Evolutionary conservation across 53 echinoderm and acorn worm species (phyloP).

Genomic region (Astropecten irregularis): DNA sequence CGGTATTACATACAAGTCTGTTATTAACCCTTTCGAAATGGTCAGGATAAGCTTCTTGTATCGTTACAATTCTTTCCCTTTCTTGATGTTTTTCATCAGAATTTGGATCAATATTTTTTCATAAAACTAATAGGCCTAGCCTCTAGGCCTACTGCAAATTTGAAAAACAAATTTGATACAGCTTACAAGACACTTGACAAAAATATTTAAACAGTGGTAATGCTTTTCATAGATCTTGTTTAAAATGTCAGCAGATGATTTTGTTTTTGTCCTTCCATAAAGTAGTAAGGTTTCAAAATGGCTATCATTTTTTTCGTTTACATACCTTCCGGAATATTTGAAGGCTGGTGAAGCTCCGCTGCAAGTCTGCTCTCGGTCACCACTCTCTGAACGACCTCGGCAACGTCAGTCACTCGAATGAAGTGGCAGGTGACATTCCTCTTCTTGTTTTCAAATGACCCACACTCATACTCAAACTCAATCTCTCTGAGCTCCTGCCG

Average conservation of each 20-base stretch:
- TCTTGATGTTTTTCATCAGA: not conserved
- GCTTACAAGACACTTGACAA: too few species aligned
- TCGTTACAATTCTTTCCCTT: not conserved
- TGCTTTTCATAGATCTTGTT: not conserved
- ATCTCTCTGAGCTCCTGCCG: not conserved
- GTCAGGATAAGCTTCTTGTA: not conserved
- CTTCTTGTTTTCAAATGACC: not conserved
- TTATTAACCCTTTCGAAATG: not conserved
- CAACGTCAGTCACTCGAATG: not conserved
- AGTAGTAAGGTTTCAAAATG: not conserved
- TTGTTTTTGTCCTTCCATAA: not conserved
- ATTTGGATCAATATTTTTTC: too few species aligned
- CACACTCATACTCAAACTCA: not conserved
- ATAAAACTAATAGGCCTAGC: too few species aligned
- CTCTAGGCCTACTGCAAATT: too few species aligned
- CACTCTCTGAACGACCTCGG: not conserved
- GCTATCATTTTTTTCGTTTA: not conserved
- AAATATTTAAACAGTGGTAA: not conserved
- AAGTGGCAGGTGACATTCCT: not conserved
- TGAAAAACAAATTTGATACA: too few species aligned
- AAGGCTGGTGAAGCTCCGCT: slow-evolving; percentile 5
- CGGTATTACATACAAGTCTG: not conserved
- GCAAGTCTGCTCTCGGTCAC: not conserved
- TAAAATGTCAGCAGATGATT: not conserved
- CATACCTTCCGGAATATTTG: not conserved